phyloP scores from a whole-genome alignment of 2,888 invertebrate genomes.

The Rhyacophila evoluta region DNA sequence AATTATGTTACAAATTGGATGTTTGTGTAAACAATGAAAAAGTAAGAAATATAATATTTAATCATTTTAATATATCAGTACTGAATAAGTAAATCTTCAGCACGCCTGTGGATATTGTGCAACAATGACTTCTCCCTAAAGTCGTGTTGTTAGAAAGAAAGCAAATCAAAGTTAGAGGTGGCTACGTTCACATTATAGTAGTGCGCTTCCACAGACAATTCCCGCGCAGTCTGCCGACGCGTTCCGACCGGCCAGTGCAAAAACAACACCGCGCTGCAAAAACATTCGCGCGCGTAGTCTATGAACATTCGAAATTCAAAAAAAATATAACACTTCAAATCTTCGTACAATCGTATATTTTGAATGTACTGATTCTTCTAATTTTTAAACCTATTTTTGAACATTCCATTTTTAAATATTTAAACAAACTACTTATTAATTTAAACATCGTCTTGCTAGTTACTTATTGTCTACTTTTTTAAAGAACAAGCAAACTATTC shows the following conservation, averaged over 20 bases:
- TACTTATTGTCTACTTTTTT: too few species aligned
- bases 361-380: background rate
- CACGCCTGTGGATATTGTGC: background rate
- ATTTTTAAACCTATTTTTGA: background rate
- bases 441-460: too few species aligned
- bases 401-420: constrained; percentile 1
- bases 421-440: background rate
- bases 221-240: constrained; percentile 41
- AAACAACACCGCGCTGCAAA: constrained; percentile 32
- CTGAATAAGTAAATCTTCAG: background rate
- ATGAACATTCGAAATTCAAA: constrained; percentile 30
- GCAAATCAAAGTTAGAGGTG: constrained; percentile 24
- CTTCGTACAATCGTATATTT: background rate
- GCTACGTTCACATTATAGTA: constrained; percentile 22
- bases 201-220: constrained; percentile 40
- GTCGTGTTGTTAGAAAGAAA: constrained; percentile 19
- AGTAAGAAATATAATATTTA: too few species aligned
- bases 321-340: background rate
- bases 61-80: too few species aligned
- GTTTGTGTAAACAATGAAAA: too few species aligned
- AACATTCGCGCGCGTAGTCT: constrained; percentile 32
- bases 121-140: constrained; percentile 22
- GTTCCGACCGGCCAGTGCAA: constrained; percentile 39
- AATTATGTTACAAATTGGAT: too few species aligned
- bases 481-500: too few species aligned